These are phyloP conservation scores for Champsocephalus gunnari DNA, from an alignment of 2,797 vertebrate species.

Conservation along the genomic window DNA sequence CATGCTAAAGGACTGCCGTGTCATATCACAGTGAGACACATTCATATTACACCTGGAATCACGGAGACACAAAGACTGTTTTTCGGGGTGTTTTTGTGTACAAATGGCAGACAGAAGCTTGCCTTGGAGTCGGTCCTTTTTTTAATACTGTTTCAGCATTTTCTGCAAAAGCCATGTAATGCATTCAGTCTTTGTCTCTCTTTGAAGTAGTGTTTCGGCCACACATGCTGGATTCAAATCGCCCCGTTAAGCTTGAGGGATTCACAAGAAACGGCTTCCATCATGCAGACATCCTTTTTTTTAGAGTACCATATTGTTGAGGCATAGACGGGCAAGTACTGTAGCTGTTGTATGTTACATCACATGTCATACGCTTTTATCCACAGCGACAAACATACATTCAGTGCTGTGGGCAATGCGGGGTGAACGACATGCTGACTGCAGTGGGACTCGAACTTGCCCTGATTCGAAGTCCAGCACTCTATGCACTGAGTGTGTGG, in stretches of 20 bases:
- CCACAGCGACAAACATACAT: no score
- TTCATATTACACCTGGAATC: constrained; percentile 2
- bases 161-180: not conserved
- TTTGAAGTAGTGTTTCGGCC: not conserved
- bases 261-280: not conserved
- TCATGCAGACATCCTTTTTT: not conserved
- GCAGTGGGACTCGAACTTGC: no score
- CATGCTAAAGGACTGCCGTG: constrained; percentile 30
- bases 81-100: not conserved
- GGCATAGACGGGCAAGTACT: no score
- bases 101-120: no score
- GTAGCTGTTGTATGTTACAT: no score
- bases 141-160: not conserved
- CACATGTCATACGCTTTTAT: no score
- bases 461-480: no score
- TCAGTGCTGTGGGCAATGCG: no score
- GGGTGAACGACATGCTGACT: no score
- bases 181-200: not conserved
- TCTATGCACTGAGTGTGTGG: not conserved
- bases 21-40: constrained; percentile 25
- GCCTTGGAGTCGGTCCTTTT: no score
- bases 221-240: not conserved
- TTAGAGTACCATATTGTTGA: not conserved
- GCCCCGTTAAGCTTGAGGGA: not conserved
- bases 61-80: not conserved